Evolutionary conservation across 1,140 invertebrate species (phyloP), one percentile per base, ranked within the genome.

Genomic region (Brachionus plicatilis): DNA sequence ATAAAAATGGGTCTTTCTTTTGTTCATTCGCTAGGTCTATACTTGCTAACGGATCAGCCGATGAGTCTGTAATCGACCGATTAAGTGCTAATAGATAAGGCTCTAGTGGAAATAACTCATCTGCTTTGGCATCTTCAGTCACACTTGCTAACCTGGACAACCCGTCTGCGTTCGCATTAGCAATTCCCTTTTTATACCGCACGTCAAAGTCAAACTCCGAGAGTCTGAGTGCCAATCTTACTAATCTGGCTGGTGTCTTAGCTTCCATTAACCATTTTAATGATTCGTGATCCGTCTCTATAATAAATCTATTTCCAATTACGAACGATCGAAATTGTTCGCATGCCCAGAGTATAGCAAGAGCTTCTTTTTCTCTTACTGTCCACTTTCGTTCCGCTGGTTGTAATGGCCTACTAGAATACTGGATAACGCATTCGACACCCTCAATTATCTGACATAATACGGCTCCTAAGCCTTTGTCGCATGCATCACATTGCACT

Each of bases 211-310:
- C 85, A 86, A 88, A 91, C 84, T 91, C 89, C 85, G 90, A 89
- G 27, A 92, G 84, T 85, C 89, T 87, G 5, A 91, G 37, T 68
- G 89, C 85, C 91, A 91, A 92, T 12, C 90, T 78, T n/a, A n/a
- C n/a, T n/a, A 1, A 89, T 47, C 85, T 86, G 11, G 75, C 37
- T 29, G 29, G 29, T 29, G 29, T 29, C 1, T 29, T 29, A 29
- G 29, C 29, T 29, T 29, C 29, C 29, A 29, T 29, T 29, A 29
- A 29, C 29, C 29, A 29, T 29, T 29, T 29, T 29, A 29, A 29
- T 29, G 29, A 29, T 29, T 29, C 29, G 29, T 29, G 29, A 29
- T 29, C 29, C 29, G 29, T 29, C 29, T 29, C 29, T 29, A 29
- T 29, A 29, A 29, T 3, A 29, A 29, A 29, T 3, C 29, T 29